Base-by-base conservation (phyloP, 2,888 invertebrate species). In the Apeira syringaria region DNA sequence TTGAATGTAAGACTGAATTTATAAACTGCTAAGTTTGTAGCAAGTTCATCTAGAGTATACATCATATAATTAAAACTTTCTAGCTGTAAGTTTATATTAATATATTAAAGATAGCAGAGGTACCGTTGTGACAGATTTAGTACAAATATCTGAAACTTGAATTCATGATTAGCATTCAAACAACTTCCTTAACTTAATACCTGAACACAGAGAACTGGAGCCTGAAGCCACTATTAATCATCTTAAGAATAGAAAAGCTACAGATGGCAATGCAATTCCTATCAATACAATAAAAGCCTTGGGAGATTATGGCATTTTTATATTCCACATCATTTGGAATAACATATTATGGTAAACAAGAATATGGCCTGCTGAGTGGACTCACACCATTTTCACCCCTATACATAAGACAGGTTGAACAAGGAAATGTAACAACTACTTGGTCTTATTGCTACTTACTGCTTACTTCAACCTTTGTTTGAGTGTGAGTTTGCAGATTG, bases 331-430 rank as follows among this genome's bases (percentile, higher is more conserved):
- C 2, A 27, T 51, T 3, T 56, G 53, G 15, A 47, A 38, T 7
- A 38, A 33, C 7, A 41, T 53, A n/a, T n/a, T n/a, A 22, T 55
- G 50, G 54, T 37, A 7, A 1, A 42, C 55, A 5, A 47, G 49
- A 1, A 17, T 3, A 5, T 58, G 58, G 55, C 55, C 54, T 0
- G 1, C 8, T 2, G 50, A 53, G 5, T 56, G 56, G 56, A 5
- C 47, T 1, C 41, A 53, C 2, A 46, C 56, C 0, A 27, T 48
- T 0, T 49, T 58, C 5, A 25, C 39, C 5, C 47, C 54, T 0
- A 17, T 56, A 2, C 53, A 53, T 13, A 56, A 53, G 34, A 51
- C 53, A 24, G 50, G 50, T 1, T 53, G 51, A 0, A 55, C 54
- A 3, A 56, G 45, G 12, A 46, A 37, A 10, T 49, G 55, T 22